Evolutionary conservation across 2,888 invertebrate species (phyloP), one percentile per base, ranked within the genome.

Genomic region (Nymphalis urticae): DNA sequence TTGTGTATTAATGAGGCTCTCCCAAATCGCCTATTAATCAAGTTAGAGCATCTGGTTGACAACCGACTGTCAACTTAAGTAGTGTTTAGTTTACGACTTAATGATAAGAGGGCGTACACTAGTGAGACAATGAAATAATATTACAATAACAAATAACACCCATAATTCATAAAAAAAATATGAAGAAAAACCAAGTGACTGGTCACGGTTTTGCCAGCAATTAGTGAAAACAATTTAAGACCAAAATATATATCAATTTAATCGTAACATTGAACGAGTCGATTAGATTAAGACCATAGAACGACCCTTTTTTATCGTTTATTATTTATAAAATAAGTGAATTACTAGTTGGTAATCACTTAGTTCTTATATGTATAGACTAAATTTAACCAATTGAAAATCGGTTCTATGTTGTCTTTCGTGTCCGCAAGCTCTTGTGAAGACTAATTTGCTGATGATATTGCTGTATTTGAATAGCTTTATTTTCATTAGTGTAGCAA

Each of bases 1-100:
- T 83, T 84, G 80, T 84, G 84, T 88, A 89, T 87, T 90, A 90
- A 89, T 90, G 87, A 87, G 81, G 76, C 79, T 82, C 77, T 85
- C 83, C 85, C 84, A 85, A 89, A 89, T 89, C 86, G 86, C 81
- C 90, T 84, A 92, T 92, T 90, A 91, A 91, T 92, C 92, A 92
- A 86, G 87, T 87, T 87, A 83, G 89, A 90, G 89, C 89, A 87
- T 89, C 89, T 89, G 86, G 85, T 86, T 89, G 92, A 90, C 92
- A 91, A 87, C 82, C 79, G 83, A 86, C 88, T 91, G 92, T 90
- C 91, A 86, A 85, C 84, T 86, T 89, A 90, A 90, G 87, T 88
- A 89, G 88, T 89, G 86, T 89, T 90, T 90, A 87, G 90, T 88
- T 87, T 86, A 85, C 81, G 84, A 80, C 82, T 71, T 73, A 68